phyloP scores from a whole-genome alignment of 1,140 invertebrate species.

The Ceratitis capitata region DNA sequence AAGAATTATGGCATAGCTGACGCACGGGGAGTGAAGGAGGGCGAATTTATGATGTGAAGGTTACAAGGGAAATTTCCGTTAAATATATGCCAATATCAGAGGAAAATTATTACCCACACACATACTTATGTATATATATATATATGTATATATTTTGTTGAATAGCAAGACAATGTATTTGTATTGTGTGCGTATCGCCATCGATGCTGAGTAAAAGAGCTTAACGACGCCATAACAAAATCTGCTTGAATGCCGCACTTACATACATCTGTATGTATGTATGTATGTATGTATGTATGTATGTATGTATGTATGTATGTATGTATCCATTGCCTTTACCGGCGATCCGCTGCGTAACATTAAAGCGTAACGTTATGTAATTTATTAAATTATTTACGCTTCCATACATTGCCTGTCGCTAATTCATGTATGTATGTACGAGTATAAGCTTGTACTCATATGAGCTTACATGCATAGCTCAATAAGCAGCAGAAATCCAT shows the following conservation, averaged over 20 bases:
- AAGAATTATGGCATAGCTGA: not conserved
- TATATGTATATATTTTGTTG: no score
- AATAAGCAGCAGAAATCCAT: not conserved
- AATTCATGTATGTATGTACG: not conserved
- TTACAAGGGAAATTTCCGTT: not conserved
- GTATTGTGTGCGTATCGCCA: not conserved
- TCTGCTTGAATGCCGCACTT: not conserved
- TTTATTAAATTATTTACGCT: conserved; percentile 32
- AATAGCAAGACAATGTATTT: not conserved
- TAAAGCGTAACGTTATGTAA: conserved; percentile 6
- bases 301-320: not conserved
- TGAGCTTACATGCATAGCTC: no score
- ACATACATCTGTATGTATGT: not conserved
- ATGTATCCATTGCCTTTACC: not conserved
- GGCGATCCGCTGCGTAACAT: not conserved
- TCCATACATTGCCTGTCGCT: not conserved
- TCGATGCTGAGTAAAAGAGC: no score
- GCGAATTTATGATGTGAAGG: not conserved
- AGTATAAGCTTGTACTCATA: not conserved
- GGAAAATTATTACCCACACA: not conserved
- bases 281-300: not conserved
- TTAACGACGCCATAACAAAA: not conserved
- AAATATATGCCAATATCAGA: not conserved
- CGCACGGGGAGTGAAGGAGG: not conserved
- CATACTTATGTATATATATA: no score